phyloP scores from a whole-genome alignment of 1,140 invertebrate genomes.

The Hestina assimilis region DNA sequence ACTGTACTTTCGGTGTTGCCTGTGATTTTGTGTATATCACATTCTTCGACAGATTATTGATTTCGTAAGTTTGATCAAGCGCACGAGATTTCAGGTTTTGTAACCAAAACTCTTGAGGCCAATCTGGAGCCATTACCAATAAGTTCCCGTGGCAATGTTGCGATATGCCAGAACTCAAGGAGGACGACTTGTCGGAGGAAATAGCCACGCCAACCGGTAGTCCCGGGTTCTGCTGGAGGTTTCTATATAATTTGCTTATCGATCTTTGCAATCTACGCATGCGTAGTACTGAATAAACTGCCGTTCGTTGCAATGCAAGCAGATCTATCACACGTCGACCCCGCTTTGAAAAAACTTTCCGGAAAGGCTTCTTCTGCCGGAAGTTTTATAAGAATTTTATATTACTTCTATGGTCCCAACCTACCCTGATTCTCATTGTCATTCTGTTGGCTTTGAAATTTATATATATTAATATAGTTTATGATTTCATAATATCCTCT shows the following conservation, averaged over 20 bases:
- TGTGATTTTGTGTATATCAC: slow-evolving; percentile 27
- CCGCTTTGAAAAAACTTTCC: slow-evolving; percentile 24
- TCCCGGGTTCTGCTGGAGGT: slow-evolving; percentile 28
- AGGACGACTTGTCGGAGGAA: slow-evolving; percentile 28
- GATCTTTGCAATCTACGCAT: slow-evolving; percentile 14
- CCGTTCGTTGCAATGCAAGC: slow-evolving; percentile 26
- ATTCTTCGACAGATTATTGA: slow-evolving; percentile 7
- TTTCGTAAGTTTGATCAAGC: slow-evolving; percentile 11
- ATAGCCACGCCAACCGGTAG: slow-evolving; percentile 29
- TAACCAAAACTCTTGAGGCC: slow-evolving; percentile 26
- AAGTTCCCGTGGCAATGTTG: slow-evolving; percentile 23
- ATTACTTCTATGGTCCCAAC: no score
- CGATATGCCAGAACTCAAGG: slow-evolving; percentile 24
- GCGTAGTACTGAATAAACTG: slow-evolving; percentile 26
- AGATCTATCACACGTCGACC: slow-evolving; percentile 28
- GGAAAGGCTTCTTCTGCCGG: no score
- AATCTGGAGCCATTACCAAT: no score
- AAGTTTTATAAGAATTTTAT: no score
- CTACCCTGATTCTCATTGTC: no score
- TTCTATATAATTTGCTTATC: slow-evolving; percentile 17
- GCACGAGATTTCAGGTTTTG: slow-evolving; percentile 25
- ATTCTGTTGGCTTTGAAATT: no score
- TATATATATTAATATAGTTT: no score
- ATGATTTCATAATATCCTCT: no score
- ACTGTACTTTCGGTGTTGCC: slow-evolving; percentile 26